Conservation (phyloP, 2,113 vertebrate genomes). For the Hippopotamus amphibius region DNA sequence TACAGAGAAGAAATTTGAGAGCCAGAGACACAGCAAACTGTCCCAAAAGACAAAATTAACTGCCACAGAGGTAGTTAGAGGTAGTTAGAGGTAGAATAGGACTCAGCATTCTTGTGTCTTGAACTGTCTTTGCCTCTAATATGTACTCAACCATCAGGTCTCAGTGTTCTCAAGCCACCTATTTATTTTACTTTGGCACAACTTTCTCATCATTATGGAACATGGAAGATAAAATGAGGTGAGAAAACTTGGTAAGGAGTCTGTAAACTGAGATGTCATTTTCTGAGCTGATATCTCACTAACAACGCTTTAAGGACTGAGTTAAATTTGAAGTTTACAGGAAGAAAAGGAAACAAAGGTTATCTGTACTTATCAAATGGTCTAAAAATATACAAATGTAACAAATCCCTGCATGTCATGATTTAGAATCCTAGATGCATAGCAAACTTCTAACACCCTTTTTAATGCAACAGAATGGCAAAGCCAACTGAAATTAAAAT, state of each 20-base stretch:
- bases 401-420: not conserved
- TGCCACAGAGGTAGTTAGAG: not conserved
- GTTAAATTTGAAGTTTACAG: slow-evolving; percentile 50
- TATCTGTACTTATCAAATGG: not conserved
- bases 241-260: not conserved
- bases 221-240: not conserved
- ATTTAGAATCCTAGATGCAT: not conserved
- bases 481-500: slow-evolving; percentile 56
- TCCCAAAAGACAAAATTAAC: slow-evolving; percentile 29
- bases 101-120: not conserved
- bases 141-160: not conserved
- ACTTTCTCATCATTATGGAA: slow-evolving; percentile 48
- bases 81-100: not conserved
- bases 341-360: not conserved
- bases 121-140: not conserved
- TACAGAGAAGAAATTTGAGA: not conserved
- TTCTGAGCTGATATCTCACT: not conserved
- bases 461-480: not conserved
- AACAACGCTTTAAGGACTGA: not conserved
- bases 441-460: not conserved
- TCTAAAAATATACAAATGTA: slow-evolving; percentile 6
- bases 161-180: slow-evolving; percentile 9
- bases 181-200: not conserved
- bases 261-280: not conserved
- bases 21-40: not conserved